These are phyloP conservation scores for Pogonus chalceus DNA, from an alignment of 1,140 invertebrate genomes.

Conservation along the genomic window DNA sequence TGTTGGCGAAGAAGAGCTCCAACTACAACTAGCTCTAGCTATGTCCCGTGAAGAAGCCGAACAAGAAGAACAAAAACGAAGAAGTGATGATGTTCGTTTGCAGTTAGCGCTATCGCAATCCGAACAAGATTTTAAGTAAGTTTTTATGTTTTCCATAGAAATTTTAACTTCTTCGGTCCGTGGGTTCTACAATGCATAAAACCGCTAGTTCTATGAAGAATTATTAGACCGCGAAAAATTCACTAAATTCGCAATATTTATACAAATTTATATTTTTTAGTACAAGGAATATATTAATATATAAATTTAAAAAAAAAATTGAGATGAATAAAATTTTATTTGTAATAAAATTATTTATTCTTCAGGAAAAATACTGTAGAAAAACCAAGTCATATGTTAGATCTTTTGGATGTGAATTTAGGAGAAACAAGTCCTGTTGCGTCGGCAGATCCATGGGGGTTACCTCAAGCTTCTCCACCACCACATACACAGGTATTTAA, in stretches of 20 bases:
- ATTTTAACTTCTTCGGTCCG: too few relatives aligned
- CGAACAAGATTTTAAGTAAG: slow-evolving; percentile 78
- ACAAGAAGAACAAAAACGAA: slow-evolving; percentile 84
- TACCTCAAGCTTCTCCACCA: slow-evolving; percentile 37
- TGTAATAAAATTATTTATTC: not conserved
- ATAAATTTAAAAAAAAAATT: not conserved
- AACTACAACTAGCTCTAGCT: slow-evolving; percentile 92
- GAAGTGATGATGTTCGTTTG: slow-evolving; percentile 87
- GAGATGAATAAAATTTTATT: too few relatives aligned
- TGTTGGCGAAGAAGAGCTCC: slow-evolving; percentile 94
- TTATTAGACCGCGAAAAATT: too few relatives aligned
- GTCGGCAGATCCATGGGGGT: slow-evolving; percentile 60
- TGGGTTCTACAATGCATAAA: slow-evolving; percentile 10
- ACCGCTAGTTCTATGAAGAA: slow-evolving; percentile 4
- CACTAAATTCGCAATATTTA: not conserved
- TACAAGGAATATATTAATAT: not conserved
- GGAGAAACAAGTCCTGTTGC: slow-evolving; percentile 43
- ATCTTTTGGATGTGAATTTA: slow-evolving; percentile 72
- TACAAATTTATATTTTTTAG: not conserved
- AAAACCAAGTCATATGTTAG: slow-evolving; percentile 59
- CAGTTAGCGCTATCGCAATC: slow-evolving; percentile 90
- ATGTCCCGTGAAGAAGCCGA: slow-evolving; percentile 99
- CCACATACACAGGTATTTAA: slow-evolving; percentile 18
- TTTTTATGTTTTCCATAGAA: slow-evolving; percentile 9
- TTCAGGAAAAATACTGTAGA: slow-evolving; percentile 22